phyloP scores from a whole-genome alignment of 92 coral and sea anemone genomes.

The Hydrozoanthus gracilis region DNA sequence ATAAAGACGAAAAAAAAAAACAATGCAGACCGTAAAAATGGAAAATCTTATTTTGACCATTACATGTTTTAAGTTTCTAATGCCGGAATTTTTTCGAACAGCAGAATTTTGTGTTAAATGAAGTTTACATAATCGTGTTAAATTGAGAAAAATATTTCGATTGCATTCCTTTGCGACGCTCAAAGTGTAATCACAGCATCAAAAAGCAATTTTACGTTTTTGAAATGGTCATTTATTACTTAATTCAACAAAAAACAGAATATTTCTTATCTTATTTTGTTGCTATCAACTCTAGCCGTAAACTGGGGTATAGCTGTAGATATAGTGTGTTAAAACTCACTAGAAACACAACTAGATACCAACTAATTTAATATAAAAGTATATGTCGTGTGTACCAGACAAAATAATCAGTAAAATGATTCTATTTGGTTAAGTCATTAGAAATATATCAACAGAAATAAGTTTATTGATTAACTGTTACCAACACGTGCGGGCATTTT shows the following conservation, averaged over 20 bases:
- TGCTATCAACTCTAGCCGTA: not conserved
- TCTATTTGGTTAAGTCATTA: not conserved
- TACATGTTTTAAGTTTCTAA: not conserved
- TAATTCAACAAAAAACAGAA: not conserved
- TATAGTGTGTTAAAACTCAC: not conserved
- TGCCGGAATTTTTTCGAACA: not conserved
- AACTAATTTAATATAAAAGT: not conserved
- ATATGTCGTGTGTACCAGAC: not conserved
- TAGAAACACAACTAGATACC: not conserved
- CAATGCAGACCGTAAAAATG: not conserved
- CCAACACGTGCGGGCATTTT: slow-evolving; percentile 30
- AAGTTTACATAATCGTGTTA: not conserved
- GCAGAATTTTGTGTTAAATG: not conserved
- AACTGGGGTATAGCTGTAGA: not conserved
- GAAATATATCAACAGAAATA: slow-evolving; percentile 1
- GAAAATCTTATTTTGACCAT: not conserved
- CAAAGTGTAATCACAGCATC: slow-evolving; percentile 7
- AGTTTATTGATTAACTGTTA: slow-evolving; percentile 22
- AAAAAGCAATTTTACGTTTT: slow-evolving; percentile 9
- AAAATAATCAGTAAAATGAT: not conserved
- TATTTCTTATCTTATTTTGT: not conserved
- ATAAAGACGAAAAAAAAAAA: not conserved
- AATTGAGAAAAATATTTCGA: not conserved
- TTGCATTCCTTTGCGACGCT: not conserved
- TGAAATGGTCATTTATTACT: slow-evolving; percentile 3